Evolutionary conservation across 2,113 vertebrate species (phyloP).

Genomic region (Daboia siamensis): DNA sequence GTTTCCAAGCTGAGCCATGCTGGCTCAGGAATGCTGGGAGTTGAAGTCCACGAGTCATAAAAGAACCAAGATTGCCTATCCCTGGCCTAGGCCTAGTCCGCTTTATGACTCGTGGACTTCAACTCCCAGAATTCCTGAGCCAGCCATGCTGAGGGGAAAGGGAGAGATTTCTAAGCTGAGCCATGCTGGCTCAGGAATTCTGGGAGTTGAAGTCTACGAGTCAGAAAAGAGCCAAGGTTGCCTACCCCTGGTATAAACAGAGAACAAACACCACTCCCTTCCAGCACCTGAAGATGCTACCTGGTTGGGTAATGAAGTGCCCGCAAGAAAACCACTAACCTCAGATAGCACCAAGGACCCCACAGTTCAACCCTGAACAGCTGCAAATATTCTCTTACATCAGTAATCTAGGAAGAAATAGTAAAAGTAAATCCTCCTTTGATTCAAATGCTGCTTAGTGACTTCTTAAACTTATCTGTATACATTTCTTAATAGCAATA

Average conservation of each 20-base stretch:
- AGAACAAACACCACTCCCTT: neutral
- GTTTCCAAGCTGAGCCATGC: no score
- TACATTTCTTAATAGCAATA: neutral
- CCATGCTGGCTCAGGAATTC: no score
- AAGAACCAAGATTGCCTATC: no score
- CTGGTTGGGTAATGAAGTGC: neutral
- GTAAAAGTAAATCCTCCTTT: neutral
- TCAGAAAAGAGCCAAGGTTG: no score
- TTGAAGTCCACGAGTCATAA: no score
- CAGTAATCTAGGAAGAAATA: neutral
- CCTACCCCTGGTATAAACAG: neutral
- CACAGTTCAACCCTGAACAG: neutral
- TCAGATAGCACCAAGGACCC: neutral
- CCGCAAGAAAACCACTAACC: neutral
- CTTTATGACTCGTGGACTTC: no score
- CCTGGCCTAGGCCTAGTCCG: no score
- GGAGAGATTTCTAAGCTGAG: no score
- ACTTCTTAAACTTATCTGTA: neutral
- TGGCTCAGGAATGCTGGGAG: no score
- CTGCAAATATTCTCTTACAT: neutral
- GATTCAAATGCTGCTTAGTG: neutral
- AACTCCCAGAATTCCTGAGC: no score
- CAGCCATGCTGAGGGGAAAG: no score
- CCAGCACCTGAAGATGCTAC: neutral
- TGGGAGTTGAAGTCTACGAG: no score